Percentiles rank a stretch among this genome's conserved stretches.
phyloP scores from a whole-genome alignment of 2,888 invertebrate species.

The Callyntrura sp. region DNA sequence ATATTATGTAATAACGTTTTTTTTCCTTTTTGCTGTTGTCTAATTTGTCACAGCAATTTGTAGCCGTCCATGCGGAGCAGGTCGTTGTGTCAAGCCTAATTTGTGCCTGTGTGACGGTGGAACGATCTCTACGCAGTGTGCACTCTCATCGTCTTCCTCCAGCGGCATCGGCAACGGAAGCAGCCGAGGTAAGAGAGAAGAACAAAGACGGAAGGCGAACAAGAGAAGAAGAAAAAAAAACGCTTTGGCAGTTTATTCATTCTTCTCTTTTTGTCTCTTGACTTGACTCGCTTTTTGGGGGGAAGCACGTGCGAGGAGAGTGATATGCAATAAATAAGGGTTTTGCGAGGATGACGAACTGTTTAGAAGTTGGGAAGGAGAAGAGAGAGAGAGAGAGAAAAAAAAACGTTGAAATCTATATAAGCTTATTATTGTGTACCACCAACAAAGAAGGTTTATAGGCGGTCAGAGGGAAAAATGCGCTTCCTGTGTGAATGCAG shows the following conservation, averaged over 20 bases:
- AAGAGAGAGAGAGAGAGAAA: not conserved
- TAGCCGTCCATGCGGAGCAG: constrained; percentile 90
- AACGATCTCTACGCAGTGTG: constrained; percentile 88
- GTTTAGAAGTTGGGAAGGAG: not conserved
- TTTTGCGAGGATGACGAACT: not conserved
- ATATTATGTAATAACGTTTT: constrained; percentile 6
- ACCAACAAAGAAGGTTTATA: not conserved
- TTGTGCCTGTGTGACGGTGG: constrained; percentile 92
- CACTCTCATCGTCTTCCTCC: constrained; percentile 80
- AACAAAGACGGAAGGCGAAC: not conserved
- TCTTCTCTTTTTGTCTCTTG: constrained; percentile 27
- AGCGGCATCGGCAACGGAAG: constrained; percentile 16
- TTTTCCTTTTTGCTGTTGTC: constrained; percentile 58
- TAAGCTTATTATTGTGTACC: not conserved
- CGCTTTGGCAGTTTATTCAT: not conserved
- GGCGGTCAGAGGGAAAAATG: not conserved
- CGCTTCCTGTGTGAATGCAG: not conserved
- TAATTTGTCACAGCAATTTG: constrained; percentile 88
- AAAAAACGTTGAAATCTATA: not conserved
- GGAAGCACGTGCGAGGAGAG: constrained; percentile 30
- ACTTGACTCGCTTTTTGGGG: too few relatives aligned
- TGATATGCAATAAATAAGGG: not conserved
- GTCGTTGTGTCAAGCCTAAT: constrained; percentile 93
- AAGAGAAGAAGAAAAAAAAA: not conserved
- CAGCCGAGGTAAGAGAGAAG: constrained; percentile 66